phyloP scores from a whole-genome alignment of 1,140 invertebrate genomes.

The Rhysida immarginata region DNA sequence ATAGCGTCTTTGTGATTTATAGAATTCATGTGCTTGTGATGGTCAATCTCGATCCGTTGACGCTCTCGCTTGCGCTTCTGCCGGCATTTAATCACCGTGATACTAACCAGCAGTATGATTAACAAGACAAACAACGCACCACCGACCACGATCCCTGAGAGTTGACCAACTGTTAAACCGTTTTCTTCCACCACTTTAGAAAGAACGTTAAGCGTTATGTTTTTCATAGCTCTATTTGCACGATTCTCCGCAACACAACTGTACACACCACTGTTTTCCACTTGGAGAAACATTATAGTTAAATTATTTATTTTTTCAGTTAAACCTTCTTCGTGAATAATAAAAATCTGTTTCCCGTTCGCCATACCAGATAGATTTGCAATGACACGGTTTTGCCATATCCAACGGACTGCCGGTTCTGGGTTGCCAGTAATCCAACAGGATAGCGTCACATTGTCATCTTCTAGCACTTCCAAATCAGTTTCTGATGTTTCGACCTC shows the following conservation, averaged over 20 bases:
- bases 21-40: neutral
- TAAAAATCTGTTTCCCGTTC: slow-evolving; percentile 34
- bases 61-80: neutral
- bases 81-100: neutral
- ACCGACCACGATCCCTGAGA: slow-evolving; percentile 31
- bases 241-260: slow-evolving; percentile 58
- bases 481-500: slow-evolving; percentile 19
- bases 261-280: slow-evolving; percentile 53
- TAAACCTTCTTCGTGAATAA: slow-evolving; percentile 31
- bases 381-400: slow-evolving; percentile 33
- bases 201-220: slow-evolving; percentile 45
- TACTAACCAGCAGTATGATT: neutral
- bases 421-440: slow-evolving; percentile 53
- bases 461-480: slow-evolving; percentile 35
- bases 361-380: slow-evolving; percentile 31
- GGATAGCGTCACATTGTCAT: slow-evolving; percentile 52
- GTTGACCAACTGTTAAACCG: slow-evolving; percentile 24
- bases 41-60: neutral
- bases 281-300: slow-evolving; percentile 48
- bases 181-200: slow-evolving; percentile 27
- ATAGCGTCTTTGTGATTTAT: neutral
- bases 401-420: slow-evolving; percentile 43
- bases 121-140: slow-evolving; percentile 31
- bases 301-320: slow-evolving; percentile 39
- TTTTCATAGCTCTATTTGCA: slow-evolving; percentile 51